Conservation (phyloP, 2,113 vertebrate species). For the Sapayoa aenigma region DNA sequence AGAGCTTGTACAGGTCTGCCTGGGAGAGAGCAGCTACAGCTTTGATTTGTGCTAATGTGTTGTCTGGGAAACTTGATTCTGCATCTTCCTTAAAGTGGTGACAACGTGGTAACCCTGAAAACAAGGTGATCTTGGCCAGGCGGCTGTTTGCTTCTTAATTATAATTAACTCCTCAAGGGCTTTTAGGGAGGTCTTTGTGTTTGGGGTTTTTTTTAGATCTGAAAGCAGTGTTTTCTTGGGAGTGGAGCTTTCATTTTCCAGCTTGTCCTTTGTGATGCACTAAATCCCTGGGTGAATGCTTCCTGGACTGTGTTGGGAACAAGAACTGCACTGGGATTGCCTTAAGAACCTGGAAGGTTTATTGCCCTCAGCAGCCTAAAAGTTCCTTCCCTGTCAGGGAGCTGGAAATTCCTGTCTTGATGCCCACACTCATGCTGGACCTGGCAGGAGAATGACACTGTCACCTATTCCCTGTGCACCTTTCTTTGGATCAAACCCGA, state of each 20-base stretch:
- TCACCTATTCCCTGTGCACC: not conserved
- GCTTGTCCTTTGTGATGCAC: not conserved
- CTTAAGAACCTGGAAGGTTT: constrained; percentile 21
- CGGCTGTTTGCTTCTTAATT: not conserved
- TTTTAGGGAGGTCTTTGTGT: not conserved
- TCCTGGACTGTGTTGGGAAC: not conserved
- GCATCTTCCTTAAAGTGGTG: not conserved
- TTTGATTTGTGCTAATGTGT: not conserved
- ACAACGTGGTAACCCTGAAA: not conserved
- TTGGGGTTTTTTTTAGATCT: not conserved
- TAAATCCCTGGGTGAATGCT: not conserved
- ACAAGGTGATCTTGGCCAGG: not conserved
- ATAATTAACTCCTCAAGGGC: not conserved
- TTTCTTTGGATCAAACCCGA: not conserved
- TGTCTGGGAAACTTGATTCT: not conserved
- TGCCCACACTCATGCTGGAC: not conserved
- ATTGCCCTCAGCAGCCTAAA: not conserved
- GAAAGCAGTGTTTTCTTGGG: not conserved
- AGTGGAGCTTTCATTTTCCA: not conserved
- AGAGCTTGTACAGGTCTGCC: not conserved
- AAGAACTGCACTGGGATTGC: not conserved
- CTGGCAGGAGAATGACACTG: not conserved
- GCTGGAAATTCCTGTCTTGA: not conserved
- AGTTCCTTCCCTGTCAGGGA: constrained; percentile 13
- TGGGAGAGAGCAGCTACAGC: not conserved